Base-by-base conservation (phyloP, 2,888 invertebrate genomes). In the Psococerastis gibbosa region DNA sequence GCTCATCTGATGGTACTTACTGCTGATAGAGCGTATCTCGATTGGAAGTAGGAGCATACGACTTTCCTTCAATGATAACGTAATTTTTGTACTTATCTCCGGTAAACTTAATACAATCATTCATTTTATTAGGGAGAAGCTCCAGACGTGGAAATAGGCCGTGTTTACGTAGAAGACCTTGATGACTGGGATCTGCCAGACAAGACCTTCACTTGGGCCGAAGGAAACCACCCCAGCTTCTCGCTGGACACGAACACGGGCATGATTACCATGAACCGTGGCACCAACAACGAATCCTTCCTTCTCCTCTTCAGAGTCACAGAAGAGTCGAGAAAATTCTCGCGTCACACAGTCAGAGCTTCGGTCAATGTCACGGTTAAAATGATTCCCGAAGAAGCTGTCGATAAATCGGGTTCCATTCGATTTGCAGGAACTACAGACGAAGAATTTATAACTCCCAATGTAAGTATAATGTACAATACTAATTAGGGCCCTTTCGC, bases 151-250 rank as follows among this genome's bases (percentile, higher is more conserved):
- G 75, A 79, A 50, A 88, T 97, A 46, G 97, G 97, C 0, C 70
- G 87, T 1, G 88, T 89, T 1, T 97, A 82, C 63, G 95, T 95
- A 0, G 75, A 84, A 34, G 97, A 98, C 62, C 73, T 76, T 0
- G 98, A 98, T 56, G 97, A 97, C 58, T 97, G 95, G 95, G 97
- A 98, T 61, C 63, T 91, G 41, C 75, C 75, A 0, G 92, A 97
- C 61, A 98, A 98, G 63, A 63, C 69, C 11, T 98, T 92, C 58
- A 68, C 67, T 48, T 85, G 83, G 80, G 63, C 69, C 2, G 62
- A 62, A 44, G 54, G 57, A 22, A 52, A 55, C 4, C 71, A 74
- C 49, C 69, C 72, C 0, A 70, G 74, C 54, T 91, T 91, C 60
- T 69, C 71, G 17, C 68, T 94, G 4, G 74, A 85, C 53, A 62